These are phyloP conservation scores for Trachops cirrhosus DNA, from an alignment of 2,797 vertebrate species.

Conservation along the genomic window DNA sequence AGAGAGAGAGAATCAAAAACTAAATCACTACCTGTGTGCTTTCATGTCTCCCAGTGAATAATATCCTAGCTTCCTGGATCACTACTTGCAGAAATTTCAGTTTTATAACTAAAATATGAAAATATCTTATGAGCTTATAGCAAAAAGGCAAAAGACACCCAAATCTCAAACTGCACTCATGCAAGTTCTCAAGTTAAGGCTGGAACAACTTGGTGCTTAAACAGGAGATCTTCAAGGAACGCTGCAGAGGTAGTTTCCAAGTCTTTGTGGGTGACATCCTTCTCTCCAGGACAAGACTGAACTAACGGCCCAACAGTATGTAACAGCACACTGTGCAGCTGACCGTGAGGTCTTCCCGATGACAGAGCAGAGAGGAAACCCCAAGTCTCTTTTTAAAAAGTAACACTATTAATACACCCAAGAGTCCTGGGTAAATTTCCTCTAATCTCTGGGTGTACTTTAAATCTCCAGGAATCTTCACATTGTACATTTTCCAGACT, in stretches of 20 bases:
- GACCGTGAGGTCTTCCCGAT: slow-evolving; percentile 45
- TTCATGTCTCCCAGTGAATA: slow-evolving; percentile 54
- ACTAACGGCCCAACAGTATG: slow-evolving; percentile 46
- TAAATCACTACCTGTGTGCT: slow-evolving; percentile 31
- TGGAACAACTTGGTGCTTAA: slow-evolving; percentile 44
- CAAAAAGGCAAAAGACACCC: slow-evolving; percentile 53
- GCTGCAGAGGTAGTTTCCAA: slow-evolving; percentile 44
- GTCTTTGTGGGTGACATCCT: slow-evolving; percentile 54
- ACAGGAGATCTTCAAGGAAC: slow-evolving; percentile 40
- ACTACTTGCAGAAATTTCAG: slow-evolving; percentile 56
- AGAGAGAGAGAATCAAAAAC: slow-evolving; percentile 41
- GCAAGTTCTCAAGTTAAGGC: slow-evolving; percentile 43
- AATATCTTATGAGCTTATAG: slow-evolving; percentile 58
- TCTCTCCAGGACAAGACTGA: slow-evolving; percentile 49
- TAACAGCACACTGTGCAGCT: slow-evolving; percentile 24
- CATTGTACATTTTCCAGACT: slow-evolving; percentile 3
- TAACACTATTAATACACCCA: not conserved
- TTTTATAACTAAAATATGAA: slow-evolving; percentile 68
- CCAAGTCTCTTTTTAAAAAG: slow-evolving; percentile 40
- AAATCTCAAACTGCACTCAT: slow-evolving; percentile 44
- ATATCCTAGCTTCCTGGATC: slow-evolving; percentile 58
- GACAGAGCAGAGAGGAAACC: slow-evolving; percentile 41
- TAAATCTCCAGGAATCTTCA: slow-evolving; percentile 12
- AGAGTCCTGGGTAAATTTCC: slow-evolving; percentile 36
- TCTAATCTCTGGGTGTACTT: not conserved